Percentiles rank a stretch among this genome's conserved stretches.
Conservation (phyloP, 2,797 vertebrate genomes). For the Crenichthys baileyi region DNA sequence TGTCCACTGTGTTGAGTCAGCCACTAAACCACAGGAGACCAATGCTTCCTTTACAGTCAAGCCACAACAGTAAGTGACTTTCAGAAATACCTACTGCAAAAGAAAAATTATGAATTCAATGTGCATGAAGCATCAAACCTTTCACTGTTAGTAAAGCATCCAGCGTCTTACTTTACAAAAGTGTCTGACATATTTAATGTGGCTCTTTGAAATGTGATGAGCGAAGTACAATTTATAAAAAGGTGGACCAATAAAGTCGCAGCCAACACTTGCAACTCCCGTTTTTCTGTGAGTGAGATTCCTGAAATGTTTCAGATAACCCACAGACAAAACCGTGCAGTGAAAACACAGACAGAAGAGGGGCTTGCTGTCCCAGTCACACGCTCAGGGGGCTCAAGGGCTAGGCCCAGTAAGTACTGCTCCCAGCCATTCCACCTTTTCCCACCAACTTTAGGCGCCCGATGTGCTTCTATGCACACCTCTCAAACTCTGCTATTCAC, state of each 20-base stretch:
- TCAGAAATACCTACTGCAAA: too few species aligned
- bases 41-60: constrained; percentile 7
- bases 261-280: constrained; percentile 13
- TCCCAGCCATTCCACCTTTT: constrained; percentile 59
- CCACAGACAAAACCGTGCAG: constrained; percentile 81
- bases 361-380: constrained; percentile 70
- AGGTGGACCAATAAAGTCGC: background rate
- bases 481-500: constrained; percentile 14
- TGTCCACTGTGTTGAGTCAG: constrained; percentile 32
- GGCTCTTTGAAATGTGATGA: background rate
- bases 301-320: constrained; percentile 81
- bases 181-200: background rate
- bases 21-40: constrained; percentile 19
- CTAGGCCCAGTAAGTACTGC: constrained; percentile 35
- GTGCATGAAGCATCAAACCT: background rate
- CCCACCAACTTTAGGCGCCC: constrained; percentile 47
- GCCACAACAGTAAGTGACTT: too few species aligned
- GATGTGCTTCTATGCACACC: constrained; percentile 40
- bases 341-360: constrained; percentile 79
- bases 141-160: background rate
- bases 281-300: constrained; percentile 70
- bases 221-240: background rate
- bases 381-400: constrained; percentile 67
- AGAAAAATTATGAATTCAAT: background rate
- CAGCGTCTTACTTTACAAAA: background rate